Percentiles rank a stretch among this genome's conserved stretches.
Evolutionary conservation across 2,888 invertebrate species (phyloP).

Genomic region (Mellilla xanthometata): DNA sequence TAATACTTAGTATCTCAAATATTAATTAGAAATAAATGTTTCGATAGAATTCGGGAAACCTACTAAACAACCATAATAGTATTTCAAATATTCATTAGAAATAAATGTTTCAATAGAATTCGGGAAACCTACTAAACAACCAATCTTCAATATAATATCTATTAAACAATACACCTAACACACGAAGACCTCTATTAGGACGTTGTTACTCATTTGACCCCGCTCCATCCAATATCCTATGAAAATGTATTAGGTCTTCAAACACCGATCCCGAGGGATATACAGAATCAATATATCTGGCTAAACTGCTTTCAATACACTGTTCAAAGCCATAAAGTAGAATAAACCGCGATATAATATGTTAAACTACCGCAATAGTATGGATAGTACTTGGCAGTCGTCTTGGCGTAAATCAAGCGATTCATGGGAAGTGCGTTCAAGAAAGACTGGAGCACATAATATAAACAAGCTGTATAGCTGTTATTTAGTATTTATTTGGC

Average conservation of each 20-base stretch:
- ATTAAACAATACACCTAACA: neutral
- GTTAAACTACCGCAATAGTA: constrained; percentile 23
- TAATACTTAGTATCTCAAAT: too few relatives aligned
- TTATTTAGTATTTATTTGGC: too few relatives aligned
- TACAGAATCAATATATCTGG: constrained; percentile 19
- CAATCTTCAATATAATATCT: neutral
- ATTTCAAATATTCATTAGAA: too few relatives aligned
- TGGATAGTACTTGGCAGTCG: constrained; percentile 41
- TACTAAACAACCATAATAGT: too few relatives aligned
- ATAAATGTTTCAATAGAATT: too few relatives aligned
- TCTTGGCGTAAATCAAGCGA: constrained; percentile 42
- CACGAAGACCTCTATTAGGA: constrained; percentile 1
- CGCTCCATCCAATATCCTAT: constrained; percentile 10
- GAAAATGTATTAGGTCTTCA: constrained; percentile 18
- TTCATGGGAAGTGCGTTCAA: constrained; percentile 36
- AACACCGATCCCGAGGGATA: constrained; percentile 9
- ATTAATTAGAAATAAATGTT: too few relatives aligned
- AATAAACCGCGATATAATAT: constrained; percentile 21
- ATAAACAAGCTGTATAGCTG: neutral
- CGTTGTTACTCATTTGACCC: constrained; percentile 11
- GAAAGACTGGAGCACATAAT: constrained; percentile 20
- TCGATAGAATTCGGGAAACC: too few relatives aligned
- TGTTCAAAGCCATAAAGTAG: constrained; percentile 23
- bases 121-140: too few relatives aligned
- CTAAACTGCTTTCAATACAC: constrained; percentile 23